Evolutionary conservation across 2,797 vertebrate genomes (phyloP).

Genomic region (Acomys russatus): DNA sequence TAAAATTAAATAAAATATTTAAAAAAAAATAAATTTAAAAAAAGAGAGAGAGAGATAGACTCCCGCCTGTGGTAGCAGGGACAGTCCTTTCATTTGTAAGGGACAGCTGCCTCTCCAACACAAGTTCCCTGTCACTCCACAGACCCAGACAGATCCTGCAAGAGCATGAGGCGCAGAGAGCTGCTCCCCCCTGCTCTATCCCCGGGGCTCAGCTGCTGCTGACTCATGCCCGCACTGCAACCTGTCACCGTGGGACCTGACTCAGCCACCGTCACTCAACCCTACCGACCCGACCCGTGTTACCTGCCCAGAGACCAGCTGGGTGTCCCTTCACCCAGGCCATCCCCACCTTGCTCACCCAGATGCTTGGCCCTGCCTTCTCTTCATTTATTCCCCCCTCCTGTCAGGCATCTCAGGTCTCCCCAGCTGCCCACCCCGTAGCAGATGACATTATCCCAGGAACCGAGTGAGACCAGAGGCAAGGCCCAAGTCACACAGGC

Average conservation of each 20-base stretch:
- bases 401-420: not conserved
- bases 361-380: not conserved
- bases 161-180: not conserved
- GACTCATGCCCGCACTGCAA: not conserved
- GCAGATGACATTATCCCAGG: not conserved
- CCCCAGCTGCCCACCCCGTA: not conserved
- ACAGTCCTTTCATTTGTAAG: not conserved
- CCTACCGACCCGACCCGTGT: accelerated
- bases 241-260: not conserved
- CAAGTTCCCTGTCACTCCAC: accelerated
- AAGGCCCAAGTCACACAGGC: not conserved
- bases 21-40: no score
- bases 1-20: no score
- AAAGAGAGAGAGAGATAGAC: not conserved
- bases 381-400: no score
- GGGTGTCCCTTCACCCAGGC: not conserved
- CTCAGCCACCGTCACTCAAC: not conserved
- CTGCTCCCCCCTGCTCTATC: not conserved
- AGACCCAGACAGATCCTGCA: not conserved
- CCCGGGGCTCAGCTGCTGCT: conserved; percentile 1
- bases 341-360: no score
- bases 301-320: not conserved
- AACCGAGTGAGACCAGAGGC: not conserved
- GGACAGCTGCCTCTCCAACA: not conserved
- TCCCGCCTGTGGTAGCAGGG: not conserved